Percentiles rank a stretch among this genome's conserved stretches.
Conservation (phyloP, 2,797 vertebrate genomes). For the Neosalanx taihuensis region DNA sequence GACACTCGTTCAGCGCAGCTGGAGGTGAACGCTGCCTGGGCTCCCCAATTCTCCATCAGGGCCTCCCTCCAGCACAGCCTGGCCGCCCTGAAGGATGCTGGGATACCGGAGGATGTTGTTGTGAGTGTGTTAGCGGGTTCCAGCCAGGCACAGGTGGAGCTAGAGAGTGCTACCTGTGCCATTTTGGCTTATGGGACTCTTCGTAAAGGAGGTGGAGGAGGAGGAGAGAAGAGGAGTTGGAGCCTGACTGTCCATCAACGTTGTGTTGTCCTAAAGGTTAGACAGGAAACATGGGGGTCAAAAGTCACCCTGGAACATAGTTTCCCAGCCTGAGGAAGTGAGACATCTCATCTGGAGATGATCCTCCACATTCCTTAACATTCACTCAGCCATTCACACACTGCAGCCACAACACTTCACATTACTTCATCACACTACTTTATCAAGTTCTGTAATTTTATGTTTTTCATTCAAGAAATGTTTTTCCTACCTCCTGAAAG, state of each 20-base stretch:
- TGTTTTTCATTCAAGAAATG: background rate
- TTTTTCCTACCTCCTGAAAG: no score
- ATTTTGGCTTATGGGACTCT: conserved; percentile 39
- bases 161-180: conserved; percentile 48
- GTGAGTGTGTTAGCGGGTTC: conserved; percentile 18
- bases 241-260: conserved; percentile 42
- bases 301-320: conserved; percentile 45
- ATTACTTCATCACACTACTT: background rate
- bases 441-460: background rate
- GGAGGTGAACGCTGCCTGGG: conserved; percentile 32
- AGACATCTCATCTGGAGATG: conserved; percentile 58
- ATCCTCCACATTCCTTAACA: conserved; percentile 42
- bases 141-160: conserved; percentile 30
- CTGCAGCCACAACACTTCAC: background rate
- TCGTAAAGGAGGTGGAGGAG: conserved; percentile 3
- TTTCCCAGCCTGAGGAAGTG: conserved; percentile 58
- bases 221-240: conserved; percentile 45
- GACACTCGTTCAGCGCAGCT: conserved; percentile 33
- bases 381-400: background rate
- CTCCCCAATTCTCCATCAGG: conserved; percentile 27
- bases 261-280: conserved; percentile 64
- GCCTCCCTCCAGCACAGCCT: conserved; percentile 40
- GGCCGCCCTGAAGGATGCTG: conserved; percentile 8
- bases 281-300: conserved; percentile 57
- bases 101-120: conserved; percentile 22